These are phyloP conservation scores for Lonchura striata DNA, from an alignment of 2,113 vertebrate genomes.

Conservation along the genomic window DNA sequence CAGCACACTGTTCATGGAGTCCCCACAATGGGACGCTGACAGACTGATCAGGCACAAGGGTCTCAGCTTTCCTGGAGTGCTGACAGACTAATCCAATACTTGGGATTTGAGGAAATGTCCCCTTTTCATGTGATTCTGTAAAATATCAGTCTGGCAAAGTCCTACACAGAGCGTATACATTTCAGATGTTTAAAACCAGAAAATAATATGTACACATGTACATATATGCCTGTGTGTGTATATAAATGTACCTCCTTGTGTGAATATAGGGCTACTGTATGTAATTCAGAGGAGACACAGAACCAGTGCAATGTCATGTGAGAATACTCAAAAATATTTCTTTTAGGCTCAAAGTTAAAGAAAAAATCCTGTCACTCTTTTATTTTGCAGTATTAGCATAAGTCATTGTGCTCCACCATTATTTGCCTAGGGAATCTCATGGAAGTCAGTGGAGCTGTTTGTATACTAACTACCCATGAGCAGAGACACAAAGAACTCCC, in stretches of 20 bases:
- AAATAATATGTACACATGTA: background rate
- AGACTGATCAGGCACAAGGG: no score
- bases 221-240: background rate
- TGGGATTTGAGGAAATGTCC: background rate
- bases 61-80: background rate
- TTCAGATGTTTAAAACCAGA: background rate
- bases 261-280: background rate
- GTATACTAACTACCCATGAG: background rate
- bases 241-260: background rate
- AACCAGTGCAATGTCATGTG: background rate
- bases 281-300: background rate
- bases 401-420: background rate
- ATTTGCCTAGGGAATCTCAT: background rate
- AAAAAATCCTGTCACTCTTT: background rate
- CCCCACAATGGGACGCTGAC: fast-evolving
- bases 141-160: background rate
- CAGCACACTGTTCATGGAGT: no score
- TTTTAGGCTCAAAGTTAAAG: background rate
- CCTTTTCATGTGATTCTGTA: background rate
- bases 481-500: background rate
- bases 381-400: background rate
- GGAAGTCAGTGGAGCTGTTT: background rate
- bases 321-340: background rate
- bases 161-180: background rate
- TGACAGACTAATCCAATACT: background rate